Conservation (phyloP, 2,797 vertebrate genomes). For the Emydoidea blandingii region DNA sequence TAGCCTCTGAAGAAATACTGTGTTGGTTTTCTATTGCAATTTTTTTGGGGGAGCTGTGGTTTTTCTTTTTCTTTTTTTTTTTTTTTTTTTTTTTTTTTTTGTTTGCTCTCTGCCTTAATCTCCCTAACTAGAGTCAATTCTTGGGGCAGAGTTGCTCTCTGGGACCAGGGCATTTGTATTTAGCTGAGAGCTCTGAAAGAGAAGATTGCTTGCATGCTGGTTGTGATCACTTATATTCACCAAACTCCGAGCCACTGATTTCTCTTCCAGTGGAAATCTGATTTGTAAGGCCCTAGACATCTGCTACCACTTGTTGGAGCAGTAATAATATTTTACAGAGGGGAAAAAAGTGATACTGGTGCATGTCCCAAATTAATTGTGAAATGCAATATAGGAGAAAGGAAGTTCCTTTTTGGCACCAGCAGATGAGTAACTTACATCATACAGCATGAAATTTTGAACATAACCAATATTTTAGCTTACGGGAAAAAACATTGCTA, state of each 20-base stretch:
- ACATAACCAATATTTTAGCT: not conserved
- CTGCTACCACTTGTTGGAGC: not conserved
- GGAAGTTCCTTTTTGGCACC: not conserved
- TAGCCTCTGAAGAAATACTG: slow-evolving; percentile 11
- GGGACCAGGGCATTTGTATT: not conserved
- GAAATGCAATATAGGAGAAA: not conserved
- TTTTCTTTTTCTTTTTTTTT: not conserved
- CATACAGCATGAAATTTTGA: not conserved
- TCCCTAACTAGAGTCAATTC: not conserved
- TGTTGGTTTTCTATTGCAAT: not conserved
- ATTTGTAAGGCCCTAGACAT: not conserved
- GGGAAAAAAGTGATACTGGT: not conserved
- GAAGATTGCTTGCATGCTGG: not conserved
- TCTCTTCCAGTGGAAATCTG: not conserved
- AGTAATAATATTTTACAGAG: not conserved
- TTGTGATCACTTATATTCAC: not conserved
- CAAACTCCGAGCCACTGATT: not conserved
- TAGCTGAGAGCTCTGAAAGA: not conserved
- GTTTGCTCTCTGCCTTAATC: not conserved
- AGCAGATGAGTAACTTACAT: not conserved
- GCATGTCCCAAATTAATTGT: not conserved
- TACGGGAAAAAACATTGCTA: not conserved
- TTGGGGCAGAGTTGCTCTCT: not conserved
- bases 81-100: not conserved
- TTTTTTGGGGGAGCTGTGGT: not conserved